Evolutionary conservation across 2,888 invertebrate species (phyloP).

Genomic region (Drosophila mayaguana): DNA sequence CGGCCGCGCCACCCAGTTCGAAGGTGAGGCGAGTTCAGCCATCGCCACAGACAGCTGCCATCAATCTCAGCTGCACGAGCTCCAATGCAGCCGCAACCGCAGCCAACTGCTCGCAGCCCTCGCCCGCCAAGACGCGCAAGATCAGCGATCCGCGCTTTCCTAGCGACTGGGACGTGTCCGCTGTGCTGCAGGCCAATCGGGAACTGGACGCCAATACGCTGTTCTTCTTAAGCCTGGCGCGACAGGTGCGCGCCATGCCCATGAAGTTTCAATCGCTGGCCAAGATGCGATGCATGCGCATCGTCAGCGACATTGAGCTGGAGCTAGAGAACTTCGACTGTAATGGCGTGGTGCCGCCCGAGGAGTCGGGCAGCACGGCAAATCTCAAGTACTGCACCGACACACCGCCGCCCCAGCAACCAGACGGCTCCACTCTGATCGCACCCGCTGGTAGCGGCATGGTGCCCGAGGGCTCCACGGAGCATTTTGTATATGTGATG

Average conservation of each 20-base stretch:
- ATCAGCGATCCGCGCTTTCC: slow-evolving; percentile 65
- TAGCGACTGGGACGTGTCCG: slow-evolving; percentile 80
- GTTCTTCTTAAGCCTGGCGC: slow-evolving; percentile 83
- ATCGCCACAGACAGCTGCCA: slow-evolving; percentile 81
- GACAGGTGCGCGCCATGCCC: slow-evolving; percentile 84
- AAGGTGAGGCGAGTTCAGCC: slow-evolving; percentile 82
- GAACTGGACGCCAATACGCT: slow-evolving; percentile 84
- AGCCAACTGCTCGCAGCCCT: slow-evolving; percentile 44
- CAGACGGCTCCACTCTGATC: slow-evolving; percentile 48
- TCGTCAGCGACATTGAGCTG: slow-evolving; percentile 84
- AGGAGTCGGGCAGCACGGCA: slow-evolving; percentile 61
- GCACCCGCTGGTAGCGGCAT: slow-evolving; percentile 36
- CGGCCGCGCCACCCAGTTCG: slow-evolving; percentile 50
- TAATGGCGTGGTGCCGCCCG: slow-evolving; percentile 67
- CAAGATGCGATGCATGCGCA: slow-evolving; percentile 85
- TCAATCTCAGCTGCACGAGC: slow-evolving; percentile 78
- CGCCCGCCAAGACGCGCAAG: slow-evolving; percentile 78
- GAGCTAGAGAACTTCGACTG: slow-evolving; percentile 83
- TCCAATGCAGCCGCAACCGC: slow-evolving; percentile 27
- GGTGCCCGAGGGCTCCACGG: slow-evolving; percentile 74
- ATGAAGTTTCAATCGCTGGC: slow-evolving; percentile 84
- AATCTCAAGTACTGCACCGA: slow-evolving; percentile 79
- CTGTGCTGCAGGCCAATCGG: slow-evolving; percentile 82
- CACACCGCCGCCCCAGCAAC: slow-evolving; percentile 75
- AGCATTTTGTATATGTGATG: slow-evolving; percentile 85